phyloP scores from a whole-genome alignment of 2,888 invertebrate species.

The Drosophila ezoana region DNA sequence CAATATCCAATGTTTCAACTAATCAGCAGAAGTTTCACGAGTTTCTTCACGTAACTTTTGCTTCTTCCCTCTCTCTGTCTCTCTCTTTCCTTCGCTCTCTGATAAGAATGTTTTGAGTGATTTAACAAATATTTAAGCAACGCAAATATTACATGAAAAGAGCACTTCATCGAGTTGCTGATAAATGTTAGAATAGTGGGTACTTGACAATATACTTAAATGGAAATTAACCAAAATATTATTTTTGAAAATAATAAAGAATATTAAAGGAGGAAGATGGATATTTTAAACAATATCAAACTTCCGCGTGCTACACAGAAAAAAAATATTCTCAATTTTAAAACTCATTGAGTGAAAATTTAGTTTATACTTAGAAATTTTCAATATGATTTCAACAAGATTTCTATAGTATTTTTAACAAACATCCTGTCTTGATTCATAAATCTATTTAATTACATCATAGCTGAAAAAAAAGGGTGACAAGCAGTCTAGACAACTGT shows the following conservation, averaged over 20 bases:
- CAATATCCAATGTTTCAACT: slow-evolving; percentile 16
- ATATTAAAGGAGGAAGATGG: too few relatives aligned
- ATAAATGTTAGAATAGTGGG: neutral
- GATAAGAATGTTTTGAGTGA: slow-evolving; percentile 51
- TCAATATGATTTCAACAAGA: too few relatives aligned
- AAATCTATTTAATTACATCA: too few relatives aligned
- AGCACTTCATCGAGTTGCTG: slow-evolving; percentile 11
- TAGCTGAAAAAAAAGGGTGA: too few relatives aligned
- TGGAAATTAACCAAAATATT: too few relatives aligned
- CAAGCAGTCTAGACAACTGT: too few relatives aligned
- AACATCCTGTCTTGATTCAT: too few relatives aligned
- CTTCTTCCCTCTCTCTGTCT: neutral
- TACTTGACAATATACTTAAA: neutral
- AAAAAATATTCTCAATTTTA: too few relatives aligned
- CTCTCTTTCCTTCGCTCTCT: neutral
- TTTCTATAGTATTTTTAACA: too few relatives aligned
- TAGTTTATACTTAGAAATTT: too few relatives aligned
- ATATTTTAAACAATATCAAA: neutral
- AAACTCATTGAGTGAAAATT: too few relatives aligned
- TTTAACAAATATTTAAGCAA: slow-evolving; percentile 45
- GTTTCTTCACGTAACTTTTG: slow-evolving; percentile 50
- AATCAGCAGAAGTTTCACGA: slow-evolving; percentile 47
- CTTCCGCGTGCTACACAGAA: neutral
- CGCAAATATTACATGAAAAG: slow-evolving; percentile 22
- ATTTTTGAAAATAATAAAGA: too few relatives aligned